Evolutionary conservation across 2,797 vertebrate species (phyloP), one percentile per base, ranked within the genome.

Genomic region (Varecia variegata): DNA sequence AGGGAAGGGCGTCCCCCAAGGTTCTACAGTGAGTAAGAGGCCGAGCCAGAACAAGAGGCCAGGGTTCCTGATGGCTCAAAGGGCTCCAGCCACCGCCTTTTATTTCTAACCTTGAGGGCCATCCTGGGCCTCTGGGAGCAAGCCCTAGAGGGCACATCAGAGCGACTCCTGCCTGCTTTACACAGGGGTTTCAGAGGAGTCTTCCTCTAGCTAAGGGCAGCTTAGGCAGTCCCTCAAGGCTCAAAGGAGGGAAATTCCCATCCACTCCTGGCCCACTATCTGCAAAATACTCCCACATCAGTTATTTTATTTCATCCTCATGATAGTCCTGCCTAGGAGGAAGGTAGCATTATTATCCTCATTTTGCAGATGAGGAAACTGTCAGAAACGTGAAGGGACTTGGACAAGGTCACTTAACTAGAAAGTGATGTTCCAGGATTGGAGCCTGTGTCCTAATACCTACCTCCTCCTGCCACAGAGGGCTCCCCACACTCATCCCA

Each of bases 161-260:
- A 89, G 68, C 13, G 93, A 45, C 9, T 76, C 32, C 7, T 45
- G 0, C 18, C 67, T 74, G 47, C 38, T 84, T 86, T 67, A 68
- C 40, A 27, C 3, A 60, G 30, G 45, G 71, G 32, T 88, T 93
- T 93, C 88, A 43, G 54, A 96, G 85, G 70, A 89, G 52, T 70
- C 79, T 81, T 56, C 40, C 80, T 65, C 54, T 88, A 74, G 47
- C 40, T 83, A 83, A 91, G 15, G 79, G 32, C 23, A 38, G 20
- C 23, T 86, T 47, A 80, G 23, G 43, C 80, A 50, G 38, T 93
- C 52, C 62, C 47, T 47, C 6, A 4, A 32, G 8, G 21, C 40
- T 70, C 86, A 76, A 20, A 84, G 71, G 77, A 86, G 91, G 68
- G 58, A 96, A 94, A 89, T 65, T 68, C 43, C 25, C 74, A 73